Evolutionary conservation across 2,797 vertebrate species (phyloP).

Genomic region (Astyanax mexicanus): DNA sequence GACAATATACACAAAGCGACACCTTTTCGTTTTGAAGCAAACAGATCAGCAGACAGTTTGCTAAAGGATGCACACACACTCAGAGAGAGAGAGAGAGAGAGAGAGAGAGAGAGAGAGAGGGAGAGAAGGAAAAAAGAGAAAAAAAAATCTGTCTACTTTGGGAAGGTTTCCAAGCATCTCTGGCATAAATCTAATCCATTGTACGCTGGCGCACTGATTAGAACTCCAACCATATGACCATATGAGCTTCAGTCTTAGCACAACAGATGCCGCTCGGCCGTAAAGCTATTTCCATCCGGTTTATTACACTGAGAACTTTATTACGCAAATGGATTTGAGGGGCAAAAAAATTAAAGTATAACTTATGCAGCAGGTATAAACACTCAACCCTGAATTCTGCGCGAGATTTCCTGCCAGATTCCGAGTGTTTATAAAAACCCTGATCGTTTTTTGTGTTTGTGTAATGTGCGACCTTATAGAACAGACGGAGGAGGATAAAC

Average conservation of each 20-base stretch:
- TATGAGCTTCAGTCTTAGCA: conserved; percentile 57
- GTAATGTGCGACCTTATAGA: conserved; percentile 9
- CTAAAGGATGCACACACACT: conserved; percentile 45
- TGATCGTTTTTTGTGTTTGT: neutral
- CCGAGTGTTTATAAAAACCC: neutral
- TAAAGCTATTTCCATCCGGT: conserved; percentile 55
- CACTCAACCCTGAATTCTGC: conserved; percentile 12
- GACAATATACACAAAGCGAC: conserved; percentile 53
- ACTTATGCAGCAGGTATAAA: conserved; percentile 13
- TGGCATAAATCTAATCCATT: conserved; percentile 72
- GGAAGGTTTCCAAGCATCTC: conserved; percentile 78
- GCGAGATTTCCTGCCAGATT: neutral
- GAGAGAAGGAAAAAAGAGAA: conserved; percentile 20
- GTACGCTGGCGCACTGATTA: conserved; percentile 55
- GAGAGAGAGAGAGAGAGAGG: neutral
- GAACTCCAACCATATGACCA: conserved; percentile 55
- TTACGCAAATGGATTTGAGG: conserved; percentile 37
- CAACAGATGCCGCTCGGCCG: conserved; percentile 60
- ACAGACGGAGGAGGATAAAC: conserved; percentile 34
- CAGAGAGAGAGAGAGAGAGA: neutral
- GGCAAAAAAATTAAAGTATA: neutral
- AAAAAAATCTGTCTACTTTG: conserved; percentile 65
- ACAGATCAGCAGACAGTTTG: conserved; percentile 82
- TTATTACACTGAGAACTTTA: conserved; percentile 49
- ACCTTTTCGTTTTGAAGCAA: conserved; percentile 79